Evolutionary conservation across 2,888 invertebrate genomes (phyloP).

Genomic region (Rambutsinella grinnellia): DNA sequence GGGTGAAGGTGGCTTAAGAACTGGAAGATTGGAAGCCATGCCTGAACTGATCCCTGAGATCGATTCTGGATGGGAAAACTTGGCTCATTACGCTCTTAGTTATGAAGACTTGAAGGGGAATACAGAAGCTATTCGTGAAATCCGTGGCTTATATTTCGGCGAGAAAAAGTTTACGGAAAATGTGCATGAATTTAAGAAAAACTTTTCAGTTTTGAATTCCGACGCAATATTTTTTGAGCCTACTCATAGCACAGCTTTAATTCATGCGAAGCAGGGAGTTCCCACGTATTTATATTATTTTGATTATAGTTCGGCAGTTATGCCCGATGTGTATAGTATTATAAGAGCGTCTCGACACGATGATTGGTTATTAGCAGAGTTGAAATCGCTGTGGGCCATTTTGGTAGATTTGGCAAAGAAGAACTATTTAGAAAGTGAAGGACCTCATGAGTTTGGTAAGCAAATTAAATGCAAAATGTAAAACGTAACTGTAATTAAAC

Average conservation of each 20-base stretch:
- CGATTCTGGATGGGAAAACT: slow-evolving; percentile 18
- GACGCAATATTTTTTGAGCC: slow-evolving; percentile 50
- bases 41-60: slow-evolving; percentile 11
- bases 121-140: slow-evolving; percentile 24
- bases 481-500: neutral
- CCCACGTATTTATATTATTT: slow-evolving; percentile 57
- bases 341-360: slow-evolving; percentile 5
- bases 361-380: slow-evolving; percentile 21
- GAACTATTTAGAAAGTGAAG: slow-evolving; percentile 12
- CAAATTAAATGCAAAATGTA: neutral
- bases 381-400: neutral
- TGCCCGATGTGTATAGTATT: slow-evolving; percentile 21
- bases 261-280: slow-evolving; percentile 29
- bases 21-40: slow-evolving; percentile 32
- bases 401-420: slow-evolving; percentile 17
- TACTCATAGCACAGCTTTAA: slow-evolving; percentile 16
- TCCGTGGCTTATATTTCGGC: slow-evolving; percentile 48
- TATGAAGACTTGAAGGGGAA: slow-evolving; percentile 8
- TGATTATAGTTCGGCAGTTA: slow-evolving; percentile 8
- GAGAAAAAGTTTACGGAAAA: slow-evolving; percentile 16
- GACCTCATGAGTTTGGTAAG: slow-evolving; percentile 47
- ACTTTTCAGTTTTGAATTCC: slow-evolving; percentile 37
- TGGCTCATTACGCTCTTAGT: neutral
- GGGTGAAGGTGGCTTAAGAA: slow-evolving; percentile 44
- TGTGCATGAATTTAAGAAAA: slow-evolving; percentile 27